Conservation (phyloP, 1,140 invertebrate species). For the Paracyclopina nana region DNA sequence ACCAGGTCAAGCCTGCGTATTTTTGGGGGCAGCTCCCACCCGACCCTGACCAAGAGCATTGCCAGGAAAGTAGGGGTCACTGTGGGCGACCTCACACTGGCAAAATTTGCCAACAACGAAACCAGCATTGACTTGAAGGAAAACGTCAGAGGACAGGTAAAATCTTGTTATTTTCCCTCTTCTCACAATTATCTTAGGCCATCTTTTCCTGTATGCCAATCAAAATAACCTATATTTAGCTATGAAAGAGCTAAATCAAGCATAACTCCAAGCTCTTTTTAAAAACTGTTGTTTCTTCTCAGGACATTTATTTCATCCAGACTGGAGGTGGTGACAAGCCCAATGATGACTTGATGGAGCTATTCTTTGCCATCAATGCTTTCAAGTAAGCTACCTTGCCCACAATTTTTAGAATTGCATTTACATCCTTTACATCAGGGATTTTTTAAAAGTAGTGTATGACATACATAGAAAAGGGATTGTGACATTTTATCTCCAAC, state of each 20-base stretch:
- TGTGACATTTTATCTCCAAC: too few relatives aligned
- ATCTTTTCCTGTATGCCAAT: too few relatives aligned
- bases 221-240: too few relatives aligned
- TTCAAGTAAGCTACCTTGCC: too few relatives aligned
- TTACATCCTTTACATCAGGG: too few relatives aligned
- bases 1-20: slow-evolving; percentile 5
- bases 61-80: slow-evolving; percentile 12
- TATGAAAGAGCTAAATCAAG: too few relatives aligned
- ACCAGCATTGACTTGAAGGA: slow-evolving; percentile 1
- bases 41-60: not conserved
- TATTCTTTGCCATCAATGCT: slow-evolving; percentile 3
- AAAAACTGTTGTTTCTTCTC: too few relatives aligned
- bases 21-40: not conserved
- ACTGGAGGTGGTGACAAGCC: not conserved
- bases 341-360: slow-evolving; percentile 10
- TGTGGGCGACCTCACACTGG: not conserved
- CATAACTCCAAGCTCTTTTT: too few relatives aligned
- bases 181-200: too few relatives aligned
- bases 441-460: too few relatives aligned
- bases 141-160: not conserved
- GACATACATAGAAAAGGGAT: too few relatives aligned
- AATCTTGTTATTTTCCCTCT: not conserved
- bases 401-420: too few relatives aligned
- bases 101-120: slow-evolving; percentile 9
- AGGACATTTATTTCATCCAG: slow-evolving; percentile 1